phyloP scores from a whole-genome alignment of 1,140 invertebrate species.

The Argopecten irradians region DNA sequence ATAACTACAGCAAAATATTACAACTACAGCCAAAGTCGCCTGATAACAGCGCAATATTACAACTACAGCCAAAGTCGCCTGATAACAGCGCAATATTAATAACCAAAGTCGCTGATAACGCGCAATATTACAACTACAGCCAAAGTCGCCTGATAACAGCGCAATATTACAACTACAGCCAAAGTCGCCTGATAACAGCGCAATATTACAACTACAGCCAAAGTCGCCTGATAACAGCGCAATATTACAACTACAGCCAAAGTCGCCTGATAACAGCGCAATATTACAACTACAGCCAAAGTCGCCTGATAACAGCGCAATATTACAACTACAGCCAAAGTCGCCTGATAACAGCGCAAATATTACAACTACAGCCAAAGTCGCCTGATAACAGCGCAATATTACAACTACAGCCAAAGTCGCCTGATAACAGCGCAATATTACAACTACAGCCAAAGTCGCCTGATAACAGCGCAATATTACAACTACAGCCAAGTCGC shows the following conservation, averaged over 20 bases:
- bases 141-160: background rate
- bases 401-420: background rate
- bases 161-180: background rate
- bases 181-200: background rate
- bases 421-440: background rate
- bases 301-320: background rate
- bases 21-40: background rate
- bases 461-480: background rate
- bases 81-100: background rate
- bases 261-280: background rate
- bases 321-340: background rate
- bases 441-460: background rate
- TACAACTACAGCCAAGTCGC: background rate
- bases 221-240: background rate
- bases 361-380: background rate
- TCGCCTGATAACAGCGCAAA: background rate
- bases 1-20: background rate
- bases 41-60: background rate
- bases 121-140: background rate
- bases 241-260: background rate
- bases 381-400: background rate
- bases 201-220: background rate
- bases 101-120: no score
- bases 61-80: background rate
- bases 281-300: background rate